A percentile compares a stretch with the other conserved stretches of the same genome.
Evolutionary conservation across 2,797 vertebrate genomes (phyloP).

Genomic region (Poliocrania exsul): DNA sequence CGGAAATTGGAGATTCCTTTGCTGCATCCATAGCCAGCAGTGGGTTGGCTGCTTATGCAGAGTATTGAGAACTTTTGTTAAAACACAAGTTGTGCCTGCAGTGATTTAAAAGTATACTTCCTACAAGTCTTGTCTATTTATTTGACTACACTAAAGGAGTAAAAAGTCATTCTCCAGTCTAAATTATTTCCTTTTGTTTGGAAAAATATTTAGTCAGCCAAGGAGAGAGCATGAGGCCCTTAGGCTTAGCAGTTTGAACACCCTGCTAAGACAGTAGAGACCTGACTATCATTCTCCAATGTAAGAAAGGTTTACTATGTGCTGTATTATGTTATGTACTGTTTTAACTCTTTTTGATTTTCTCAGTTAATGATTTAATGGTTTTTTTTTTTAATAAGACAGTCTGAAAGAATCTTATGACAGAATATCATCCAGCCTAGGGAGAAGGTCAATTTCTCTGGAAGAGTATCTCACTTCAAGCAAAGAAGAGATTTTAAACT

Average conservation of each 20-base stretch:
- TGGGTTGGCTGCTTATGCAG: neutral
- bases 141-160: neutral
- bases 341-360: neutral
- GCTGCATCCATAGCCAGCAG: neutral
- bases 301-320: neutral
- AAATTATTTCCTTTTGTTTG: neutral
- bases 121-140: neutral
- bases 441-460: neutral
- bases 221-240: neutral
- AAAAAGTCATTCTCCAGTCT: neutral
- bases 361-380: neutral
- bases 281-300: neutral
- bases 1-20: neutral
- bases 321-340: neutral
- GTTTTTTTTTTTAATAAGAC: neutral
- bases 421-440: neutral
- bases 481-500: neutral
- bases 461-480: neutral
- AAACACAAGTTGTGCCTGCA: neutral
- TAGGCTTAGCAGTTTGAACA: neutral
- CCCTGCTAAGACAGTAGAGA: neutral
- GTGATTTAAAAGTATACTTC: neutral
- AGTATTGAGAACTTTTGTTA: neutral
- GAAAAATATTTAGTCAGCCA: neutral
- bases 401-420: neutral